phyloP scores from a whole-genome alignment of 1,140 invertebrate species.

The Eupristina koningsbergeri region DNA sequence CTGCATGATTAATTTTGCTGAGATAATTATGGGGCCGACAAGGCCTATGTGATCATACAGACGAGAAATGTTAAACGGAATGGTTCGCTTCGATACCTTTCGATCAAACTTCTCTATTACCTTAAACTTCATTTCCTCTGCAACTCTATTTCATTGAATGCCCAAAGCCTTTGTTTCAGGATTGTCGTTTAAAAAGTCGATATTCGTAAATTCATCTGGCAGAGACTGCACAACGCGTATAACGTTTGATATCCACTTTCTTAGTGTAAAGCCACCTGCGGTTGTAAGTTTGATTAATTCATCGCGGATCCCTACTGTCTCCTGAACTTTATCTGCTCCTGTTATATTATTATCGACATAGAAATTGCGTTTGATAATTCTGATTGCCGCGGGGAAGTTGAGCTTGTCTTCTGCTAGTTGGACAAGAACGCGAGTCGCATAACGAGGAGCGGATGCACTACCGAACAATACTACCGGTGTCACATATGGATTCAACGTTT shows the following conservation, averaged over 20 bases:
- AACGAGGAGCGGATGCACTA: slow-evolving; percentile 14
- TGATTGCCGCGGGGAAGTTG: slow-evolving; percentile 8
- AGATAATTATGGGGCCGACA: slow-evolving; percentile 8
- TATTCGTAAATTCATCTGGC: background rate
- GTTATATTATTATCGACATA: slow-evolving; percentile 29
- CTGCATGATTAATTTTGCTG: slow-evolving; percentile 30
- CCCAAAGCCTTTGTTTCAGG: background rate
- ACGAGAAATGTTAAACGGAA: slow-evolving; percentile 26
- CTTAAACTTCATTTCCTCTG: background rate
- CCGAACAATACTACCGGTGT: slow-evolving; percentile 14
- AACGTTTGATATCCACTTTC: slow-evolving; percentile 33
- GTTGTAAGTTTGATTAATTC: background rate
- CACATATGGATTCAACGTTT: background rate
- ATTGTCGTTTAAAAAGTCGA: background rate
- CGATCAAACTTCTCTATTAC: background rate
- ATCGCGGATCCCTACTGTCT: background rate
- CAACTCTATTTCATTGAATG: background rate
- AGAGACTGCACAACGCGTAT: background rate
- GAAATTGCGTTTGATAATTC: slow-evolving; percentile 18
- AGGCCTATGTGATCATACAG: slow-evolving; percentile 31
- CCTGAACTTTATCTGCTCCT: background rate
- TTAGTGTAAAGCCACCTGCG: slow-evolving; percentile 19
- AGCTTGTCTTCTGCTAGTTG: slow-evolving; percentile 16
- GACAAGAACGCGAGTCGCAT: slow-evolving; percentile 2
- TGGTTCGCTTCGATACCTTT: background rate